A percentile compares a stretch with the other conserved stretches of the same genome.
These are phyloP conservation scores for Drosophila sordidapex DNA, from an alignment of 2,888 invertebrate genomes.

Conservation along the genomic window DNA sequence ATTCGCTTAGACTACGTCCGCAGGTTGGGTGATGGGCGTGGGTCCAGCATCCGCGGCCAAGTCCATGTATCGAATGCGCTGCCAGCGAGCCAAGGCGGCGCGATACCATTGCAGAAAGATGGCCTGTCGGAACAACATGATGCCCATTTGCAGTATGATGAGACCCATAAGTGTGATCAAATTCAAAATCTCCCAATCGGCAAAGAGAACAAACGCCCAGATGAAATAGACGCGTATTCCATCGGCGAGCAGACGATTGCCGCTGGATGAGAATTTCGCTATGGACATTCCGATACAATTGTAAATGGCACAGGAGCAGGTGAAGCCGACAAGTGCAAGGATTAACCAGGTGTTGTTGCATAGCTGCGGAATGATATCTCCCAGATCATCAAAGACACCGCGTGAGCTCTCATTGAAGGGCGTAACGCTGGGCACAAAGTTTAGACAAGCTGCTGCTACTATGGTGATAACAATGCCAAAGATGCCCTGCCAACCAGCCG, in stretches of 20 bases:
- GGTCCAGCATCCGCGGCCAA: constrained; percentile 56
- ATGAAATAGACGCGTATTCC: constrained; percentile 95
- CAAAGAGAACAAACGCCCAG: constrained; percentile 92
- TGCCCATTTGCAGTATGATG: constrained; percentile 89
- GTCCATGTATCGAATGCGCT: constrained; percentile 75
- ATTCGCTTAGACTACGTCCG: constrained; percentile 74
- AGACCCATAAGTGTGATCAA: constrained; percentile 93
- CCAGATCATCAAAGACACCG: constrained; percentile 92
- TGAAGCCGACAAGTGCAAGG: constrained; percentile 88
- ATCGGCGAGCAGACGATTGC: constrained; percentile 95
- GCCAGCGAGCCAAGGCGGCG: constrained; percentile 64
- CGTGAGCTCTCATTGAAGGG: constrained; percentile 92
- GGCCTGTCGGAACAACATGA: constrained; percentile 92
- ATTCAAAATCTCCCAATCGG: constrained; percentile 93
- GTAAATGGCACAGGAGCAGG: constrained; percentile 96
- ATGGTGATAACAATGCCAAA: constrained; percentile 89
- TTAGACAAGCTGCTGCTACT: constrained; percentile 90
- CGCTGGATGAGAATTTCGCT: constrained; percentile 96
- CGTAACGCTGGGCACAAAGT: constrained; percentile 90
- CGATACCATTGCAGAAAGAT: constrained; percentile 83
- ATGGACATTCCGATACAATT: constrained; percentile 96
- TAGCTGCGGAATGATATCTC: constrained; percentile 94
- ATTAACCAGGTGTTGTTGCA: constrained; percentile 87
- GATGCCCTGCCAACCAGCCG: constrained; percentile 96
- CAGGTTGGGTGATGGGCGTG: constrained; percentile 74